Evolutionary conservation across 2,113 vertebrate species (phyloP), one percentile per base, ranked within the genome.

Genomic region (Recurvirostra avosetta): DNA sequence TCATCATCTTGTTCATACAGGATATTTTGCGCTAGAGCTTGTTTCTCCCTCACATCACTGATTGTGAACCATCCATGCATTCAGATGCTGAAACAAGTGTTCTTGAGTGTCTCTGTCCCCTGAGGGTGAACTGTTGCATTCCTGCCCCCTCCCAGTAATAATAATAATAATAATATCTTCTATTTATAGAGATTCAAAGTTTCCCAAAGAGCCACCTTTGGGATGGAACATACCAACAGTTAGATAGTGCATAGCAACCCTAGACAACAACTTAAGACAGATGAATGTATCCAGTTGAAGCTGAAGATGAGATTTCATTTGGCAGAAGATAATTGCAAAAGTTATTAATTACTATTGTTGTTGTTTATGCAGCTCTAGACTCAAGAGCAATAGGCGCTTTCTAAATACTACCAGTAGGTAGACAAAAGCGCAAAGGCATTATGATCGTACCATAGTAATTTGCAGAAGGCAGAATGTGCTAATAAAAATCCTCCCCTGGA

Each of bases 341-440:
- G 65, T 92, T 95, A 90, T 92, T 96, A 88, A 96, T 97, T 96
- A 92, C 67, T 94, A 90, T 96, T 88, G 67, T 41, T 86, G 72
- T 79, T 92, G 71, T 93, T 94, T 87, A 63, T 86, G 68, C 68
- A 86, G 65, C 75, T 88, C 43, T 90, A 93, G 65, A 68, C 90
- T 77, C 88, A 62, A 80, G 75, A 93, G 82, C 61, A 93, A 77
- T 88, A 93, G 85, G 15, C 59, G 53, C 67, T 94, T 96, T 76
- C 41, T 66, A 90, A 93, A 94, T 80, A 77, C 63, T 88, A 73
- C 47, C 49, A 85, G 36, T 78, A 75, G 65, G 34, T 65, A 89
- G 74, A 72, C 63, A 81, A 91, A 92, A 84, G 76, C 30, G 0
- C 93, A 90, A 68, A 94, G 58, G 32, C 72, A n/a, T 87, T 93